Evolutionary conservation across 2,888 invertebrate genomes (phyloP), one percentile per base, ranked within the genome.

Genomic region (Caenorhabditis virilis): DNA sequence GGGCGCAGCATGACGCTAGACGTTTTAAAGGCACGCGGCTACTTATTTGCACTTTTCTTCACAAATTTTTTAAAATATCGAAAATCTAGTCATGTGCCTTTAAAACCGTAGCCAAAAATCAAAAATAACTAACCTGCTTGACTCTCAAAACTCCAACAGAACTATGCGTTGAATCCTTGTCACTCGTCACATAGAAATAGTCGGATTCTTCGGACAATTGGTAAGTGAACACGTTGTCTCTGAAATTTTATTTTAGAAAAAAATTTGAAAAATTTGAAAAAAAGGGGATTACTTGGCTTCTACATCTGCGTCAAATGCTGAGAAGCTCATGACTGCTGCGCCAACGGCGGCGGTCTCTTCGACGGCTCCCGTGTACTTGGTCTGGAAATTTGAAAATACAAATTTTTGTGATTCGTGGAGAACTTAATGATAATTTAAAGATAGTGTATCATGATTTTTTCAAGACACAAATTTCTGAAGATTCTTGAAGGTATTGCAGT

Each of bases 221-320:
- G 62, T 83, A 82, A 0, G 77, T 66, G 61, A 82, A 79, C 36
- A 77, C 65, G 55, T 86, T 85, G 60, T 84, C 80, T 18, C 78
- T 78, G 55, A 42, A 77, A 66, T 30, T 22, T 43, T 45, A 27
- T 42, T 42, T 42, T 22, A 18, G 11, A 4, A 7, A 23, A 25
- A 23, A 23, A 47, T 16, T 13, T 6, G 16, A 47, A 7, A 30
- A n/a, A 13, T 20, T 47, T 27, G 13, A 45, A 6, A 26, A 22
- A 5, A 45, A 20, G 6, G 20, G 18, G 18, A 20, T 20, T 25
- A 79, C 77, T 64, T 62, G 11, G 79, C 82, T 41, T 78, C 81
- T 42, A 67, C 57, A 47, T 82, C 82, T 11, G 63, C 68, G 50
- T 82, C 82, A 33, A 69, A 54, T 1, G 83, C 81, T 6, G 72